Evolutionary conservation across 1,140 invertebrate species (phyloP).

Genomic region (Bradysia coprophila): DNA sequence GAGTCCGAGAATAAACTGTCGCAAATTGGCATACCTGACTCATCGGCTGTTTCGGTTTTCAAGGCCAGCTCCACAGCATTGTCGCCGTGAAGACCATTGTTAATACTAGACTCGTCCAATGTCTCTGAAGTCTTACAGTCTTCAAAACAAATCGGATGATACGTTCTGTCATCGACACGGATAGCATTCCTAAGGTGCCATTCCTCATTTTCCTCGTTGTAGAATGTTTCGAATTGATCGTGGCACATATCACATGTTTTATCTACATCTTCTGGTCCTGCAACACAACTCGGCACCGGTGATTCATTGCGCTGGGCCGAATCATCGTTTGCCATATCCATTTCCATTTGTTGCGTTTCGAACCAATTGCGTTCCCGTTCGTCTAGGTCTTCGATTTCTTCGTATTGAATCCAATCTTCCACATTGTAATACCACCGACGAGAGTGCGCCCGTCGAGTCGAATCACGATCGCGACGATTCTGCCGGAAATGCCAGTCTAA

Average conservation of each 20-base stretch:
- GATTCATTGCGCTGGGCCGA: slow-evolving; percentile 19
- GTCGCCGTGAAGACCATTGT: slow-evolving; percentile 4
- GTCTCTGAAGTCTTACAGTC: slow-evolving; percentile 44
- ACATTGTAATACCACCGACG: slow-evolving; percentile 80
- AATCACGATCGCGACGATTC: slow-evolving; percentile 74
- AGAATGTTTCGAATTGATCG: slow-evolving; percentile 84
- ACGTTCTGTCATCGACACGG: slow-evolving; percentile 54
- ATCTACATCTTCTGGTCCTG: slow-evolving; percentile 32
- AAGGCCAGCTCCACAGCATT: slow-evolving; percentile 19
- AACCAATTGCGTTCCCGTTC: slow-evolving; percentile 83
- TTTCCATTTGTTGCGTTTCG: slow-evolving; percentile 46
- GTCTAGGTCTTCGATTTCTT: slow-evolving; percentile 84
- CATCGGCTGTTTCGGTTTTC: slow-evolving; percentile 11
- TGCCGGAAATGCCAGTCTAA: slow-evolving; percentile 95
- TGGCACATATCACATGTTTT: slow-evolving; percentile 69
- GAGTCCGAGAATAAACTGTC: too few species aligned
- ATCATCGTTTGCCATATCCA: slow-evolving; percentile 24
- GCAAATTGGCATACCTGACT: not conserved
- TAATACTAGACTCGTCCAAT: not conserved
- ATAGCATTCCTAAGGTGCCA: slow-evolving; percentile 84
- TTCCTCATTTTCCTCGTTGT: slow-evolving; percentile 88
- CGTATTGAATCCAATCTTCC: slow-evolving; percentile 84
- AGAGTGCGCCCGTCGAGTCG: slow-evolving; percentile 60
- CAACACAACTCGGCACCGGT: slow-evolving; percentile 16
- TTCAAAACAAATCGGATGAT: slow-evolving; percentile 80